Base-by-base conservation (phyloP, 2,888 invertebrate species). In the Plebejus anna region DNA sequence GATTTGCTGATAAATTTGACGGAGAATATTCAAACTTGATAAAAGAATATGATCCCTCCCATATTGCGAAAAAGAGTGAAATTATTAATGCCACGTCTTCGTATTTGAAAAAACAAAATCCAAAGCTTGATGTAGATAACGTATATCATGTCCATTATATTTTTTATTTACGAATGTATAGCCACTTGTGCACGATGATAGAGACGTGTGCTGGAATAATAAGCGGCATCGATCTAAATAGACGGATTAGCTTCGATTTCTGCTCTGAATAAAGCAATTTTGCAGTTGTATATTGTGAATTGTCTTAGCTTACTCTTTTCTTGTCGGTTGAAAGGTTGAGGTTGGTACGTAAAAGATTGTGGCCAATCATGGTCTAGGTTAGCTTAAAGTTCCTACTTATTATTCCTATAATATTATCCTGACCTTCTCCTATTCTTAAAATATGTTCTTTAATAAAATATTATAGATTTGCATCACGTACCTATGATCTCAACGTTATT, bases 231-330 rank as follows among this genome's bases (percentile, higher is more conserved):
- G 92, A 94, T 82, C 83, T 89, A 38, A 89, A 90, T 79, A 87
- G 87, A 81, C 91, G 91, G 92, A 88, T 93, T 75, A 84, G 90
- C 61, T 91, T 94, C 80, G 88, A 92, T 82, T 93, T 92, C 81
- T 91, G 91, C 81, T 85, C 77, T 22, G 76, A 78, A 4, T 81
- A 77, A 77, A 76, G 55, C 11, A 7, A 32, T 72, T 16, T 61
- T 32, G 32, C 28, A 0, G 32, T 32, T 66, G 2, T 61, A 22
- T 22, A 22, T 22, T 22, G 22, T 75, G 11, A 75, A 28, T 11
- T 75, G 9, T 42, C 4, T 42, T 71, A 22, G 47, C 47, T 47
- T 9, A 11, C 47, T 2, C 47, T 47, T 7, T 32, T 22, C 22
- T 22, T 22, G 22, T 22, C 22, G 22, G 22, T 22, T 22, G 22